Conservation (phyloP, 1,140 invertebrate genomes). For the Colletes latitarsis region DNA sequence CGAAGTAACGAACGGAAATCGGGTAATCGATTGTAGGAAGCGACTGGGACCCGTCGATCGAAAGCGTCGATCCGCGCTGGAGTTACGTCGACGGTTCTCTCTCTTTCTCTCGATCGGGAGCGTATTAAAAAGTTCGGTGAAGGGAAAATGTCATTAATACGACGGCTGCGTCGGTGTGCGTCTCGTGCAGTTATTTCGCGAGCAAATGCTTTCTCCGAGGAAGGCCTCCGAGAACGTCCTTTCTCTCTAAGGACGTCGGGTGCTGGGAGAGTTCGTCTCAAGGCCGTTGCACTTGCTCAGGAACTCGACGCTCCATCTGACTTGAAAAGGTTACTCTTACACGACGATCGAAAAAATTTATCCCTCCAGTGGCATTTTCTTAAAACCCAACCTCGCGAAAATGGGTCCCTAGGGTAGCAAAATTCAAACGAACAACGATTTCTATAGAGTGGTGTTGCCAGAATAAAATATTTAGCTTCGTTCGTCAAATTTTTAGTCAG, state of each 20-base stretch:
- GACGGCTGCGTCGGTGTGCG: conserved; percentile 20
- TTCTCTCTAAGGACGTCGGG: conserved; percentile 65
- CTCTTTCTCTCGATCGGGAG: background rate
- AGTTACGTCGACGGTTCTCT: conserved; percentile 11
- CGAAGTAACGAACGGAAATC: conserved; percentile 4
- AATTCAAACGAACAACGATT: too few species aligned
- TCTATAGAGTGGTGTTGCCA: too few species aligned
- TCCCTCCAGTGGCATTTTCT: too few species aligned
- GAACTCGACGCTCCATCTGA: background rate
- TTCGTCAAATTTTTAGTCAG: too few species aligned
- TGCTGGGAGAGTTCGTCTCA: conserved; percentile 59
- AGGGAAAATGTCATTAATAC: conserved; percentile 59
- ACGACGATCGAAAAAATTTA: too few species aligned
- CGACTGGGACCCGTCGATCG: conserved; percentile 32
- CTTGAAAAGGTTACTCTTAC: background rate
- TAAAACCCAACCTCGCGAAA: too few species aligned
- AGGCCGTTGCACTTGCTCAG: conserved; percentile 60
- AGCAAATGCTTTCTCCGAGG: conserved; percentile 62
- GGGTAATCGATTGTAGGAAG: conserved; percentile 34
- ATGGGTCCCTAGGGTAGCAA: too few species aligned
- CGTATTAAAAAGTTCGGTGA: conserved; percentile 55
- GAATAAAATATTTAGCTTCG: too few species aligned
- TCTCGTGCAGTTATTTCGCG: conserved; percentile 47
- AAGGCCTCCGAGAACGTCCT: conserved; percentile 61
- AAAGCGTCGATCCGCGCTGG: conserved; percentile 44